Evolutionary conservation across 2,888 invertebrate species (phyloP).

Genomic region (Crioceris asparagi): DNA sequence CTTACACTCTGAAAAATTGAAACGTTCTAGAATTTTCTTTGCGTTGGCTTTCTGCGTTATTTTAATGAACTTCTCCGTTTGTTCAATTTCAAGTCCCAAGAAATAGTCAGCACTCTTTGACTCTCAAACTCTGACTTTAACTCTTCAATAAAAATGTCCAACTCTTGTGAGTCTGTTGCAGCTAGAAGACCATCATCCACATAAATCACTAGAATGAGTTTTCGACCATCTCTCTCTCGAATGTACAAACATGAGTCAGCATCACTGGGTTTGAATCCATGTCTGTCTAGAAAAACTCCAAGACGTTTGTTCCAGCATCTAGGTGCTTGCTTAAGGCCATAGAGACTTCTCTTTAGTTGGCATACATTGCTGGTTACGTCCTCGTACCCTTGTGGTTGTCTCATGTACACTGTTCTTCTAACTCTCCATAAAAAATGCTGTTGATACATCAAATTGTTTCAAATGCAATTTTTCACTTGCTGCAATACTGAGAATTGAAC

Average conservation of each 20-base stretch:
- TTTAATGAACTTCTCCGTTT: not conserved
- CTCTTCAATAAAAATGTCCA: too few relatives aligned
- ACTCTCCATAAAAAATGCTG: slow-evolving; percentile 7
- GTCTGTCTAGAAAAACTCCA: not conserved
- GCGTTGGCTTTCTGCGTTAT: not conserved
- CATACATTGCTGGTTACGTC: slow-evolving; percentile 5
- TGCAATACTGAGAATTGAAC: too few relatives aligned
- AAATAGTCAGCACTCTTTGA: too few relatives aligned
- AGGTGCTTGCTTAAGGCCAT: too few relatives aligned
- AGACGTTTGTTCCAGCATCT: slow-evolving; percentile 8
- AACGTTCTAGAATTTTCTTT: too few relatives aligned
- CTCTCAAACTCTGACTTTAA: too few relatives aligned
- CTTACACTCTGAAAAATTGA: too few relatives aligned
- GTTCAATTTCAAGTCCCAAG: not conserved
- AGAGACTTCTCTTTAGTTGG: slow-evolving; percentile 5
- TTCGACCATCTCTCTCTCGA: too few relatives aligned
- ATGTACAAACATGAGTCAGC: too few relatives aligned
- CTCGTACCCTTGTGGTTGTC: slow-evolving; percentile 13
- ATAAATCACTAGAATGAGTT: too few relatives aligned
- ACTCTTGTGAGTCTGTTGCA: too few relatives aligned
- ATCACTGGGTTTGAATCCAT: slow-evolving; percentile 1
- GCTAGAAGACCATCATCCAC: too few relatives aligned
- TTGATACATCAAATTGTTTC: slow-evolving; percentile 21
- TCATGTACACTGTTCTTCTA: slow-evolving; percentile 14
- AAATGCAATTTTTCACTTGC: slow-evolving; percentile 18